Percentiles rank a stretch among this genome's conserved stretches.
Evolutionary conservation across 2,113 vertebrate genomes (phyloP).

Genomic region (Hemichromis elongatus): DNA sequence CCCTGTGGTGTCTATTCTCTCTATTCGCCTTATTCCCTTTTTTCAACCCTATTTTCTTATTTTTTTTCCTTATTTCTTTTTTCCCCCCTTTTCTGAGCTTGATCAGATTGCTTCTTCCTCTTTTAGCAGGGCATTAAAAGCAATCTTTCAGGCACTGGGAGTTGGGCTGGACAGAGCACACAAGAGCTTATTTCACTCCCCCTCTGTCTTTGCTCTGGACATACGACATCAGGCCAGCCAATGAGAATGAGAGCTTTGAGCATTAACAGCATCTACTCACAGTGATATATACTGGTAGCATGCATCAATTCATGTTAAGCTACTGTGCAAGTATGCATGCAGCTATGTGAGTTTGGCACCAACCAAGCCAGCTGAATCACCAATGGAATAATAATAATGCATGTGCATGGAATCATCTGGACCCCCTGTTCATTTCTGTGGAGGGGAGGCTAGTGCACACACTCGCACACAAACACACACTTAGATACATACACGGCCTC

Average conservation of each 20-base stretch:
- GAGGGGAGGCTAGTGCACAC: slow-evolving; percentile 7
- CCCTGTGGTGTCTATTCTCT: slow-evolving; percentile 54
- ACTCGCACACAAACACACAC: slow-evolving; percentile 22
- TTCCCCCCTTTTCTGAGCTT: background rate
- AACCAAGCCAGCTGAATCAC: slow-evolving; percentile 45
- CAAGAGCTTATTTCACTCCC: background rate
- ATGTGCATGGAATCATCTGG: slow-evolving; percentile 59
- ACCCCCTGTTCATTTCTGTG: slow-evolving; percentile 46
- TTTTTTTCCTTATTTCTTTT: background rate
- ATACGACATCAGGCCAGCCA: background rate
- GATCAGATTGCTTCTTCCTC: slow-evolving; percentile 7
- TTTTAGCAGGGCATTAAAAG: background rate
- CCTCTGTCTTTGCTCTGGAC: background rate
- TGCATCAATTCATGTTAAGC: slow-evolving; percentile 23
- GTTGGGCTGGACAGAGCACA: background rate
- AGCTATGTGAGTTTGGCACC: slow-evolving; percentile 25
- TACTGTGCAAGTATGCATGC: slow-evolving; percentile 29
- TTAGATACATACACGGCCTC: slow-evolving; percentile 40
- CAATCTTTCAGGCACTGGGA: background rate
- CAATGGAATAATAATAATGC: slow-evolving; percentile 55
- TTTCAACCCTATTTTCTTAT: background rate
- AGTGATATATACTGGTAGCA: background rate
- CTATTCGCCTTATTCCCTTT: slow-evolving; percentile 19
- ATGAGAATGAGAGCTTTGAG: background rate
- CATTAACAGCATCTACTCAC: background rate